phyloP scores from a whole-genome alignment of 2,888 invertebrate genomes.

The Polyploca ridens region DNA sequence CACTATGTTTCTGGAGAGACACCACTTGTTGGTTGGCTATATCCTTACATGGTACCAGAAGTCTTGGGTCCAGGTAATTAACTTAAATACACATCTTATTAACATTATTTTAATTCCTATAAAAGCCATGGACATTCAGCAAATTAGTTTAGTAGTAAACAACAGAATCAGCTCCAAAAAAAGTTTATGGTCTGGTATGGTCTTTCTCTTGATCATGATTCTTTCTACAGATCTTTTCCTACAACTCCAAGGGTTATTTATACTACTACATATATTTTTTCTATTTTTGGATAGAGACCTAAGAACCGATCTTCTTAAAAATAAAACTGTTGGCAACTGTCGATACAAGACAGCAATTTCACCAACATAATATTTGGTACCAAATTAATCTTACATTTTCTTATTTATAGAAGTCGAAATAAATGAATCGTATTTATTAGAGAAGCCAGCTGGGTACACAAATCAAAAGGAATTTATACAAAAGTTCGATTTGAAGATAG shows the following conservation, averaged over 20 bases:
- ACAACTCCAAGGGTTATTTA: no score
- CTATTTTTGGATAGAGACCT: no score
- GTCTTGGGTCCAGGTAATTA: constrained; percentile 82
- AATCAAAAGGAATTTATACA: constrained; percentile 79
- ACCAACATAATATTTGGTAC: no score
- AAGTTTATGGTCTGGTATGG: no score
- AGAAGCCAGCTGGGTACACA: constrained; percentile 78
- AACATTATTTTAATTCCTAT: background rate
- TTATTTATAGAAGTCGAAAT: constrained; percentile 67
- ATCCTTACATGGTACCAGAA: constrained; percentile 94
- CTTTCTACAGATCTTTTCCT: no score
- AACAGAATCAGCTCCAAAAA: no score
- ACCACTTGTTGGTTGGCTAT: constrained; percentile 96
- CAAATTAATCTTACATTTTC: background rate
- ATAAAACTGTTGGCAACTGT: no score
- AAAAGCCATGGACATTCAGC: background rate
- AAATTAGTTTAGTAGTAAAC: no score
- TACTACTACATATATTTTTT: no score
- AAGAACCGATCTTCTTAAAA: no score
- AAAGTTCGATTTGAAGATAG: constrained; percentile 67
- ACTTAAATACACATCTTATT: background rate
- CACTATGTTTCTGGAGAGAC: constrained; percentile 92
- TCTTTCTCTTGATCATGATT: no score
- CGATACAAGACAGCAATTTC: no score
- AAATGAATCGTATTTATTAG: constrained; percentile 60